Base-by-base conservation (phyloP, 37 sponge, comb jelly and placozoan species). In the Corticium candelabrum region DNA sequence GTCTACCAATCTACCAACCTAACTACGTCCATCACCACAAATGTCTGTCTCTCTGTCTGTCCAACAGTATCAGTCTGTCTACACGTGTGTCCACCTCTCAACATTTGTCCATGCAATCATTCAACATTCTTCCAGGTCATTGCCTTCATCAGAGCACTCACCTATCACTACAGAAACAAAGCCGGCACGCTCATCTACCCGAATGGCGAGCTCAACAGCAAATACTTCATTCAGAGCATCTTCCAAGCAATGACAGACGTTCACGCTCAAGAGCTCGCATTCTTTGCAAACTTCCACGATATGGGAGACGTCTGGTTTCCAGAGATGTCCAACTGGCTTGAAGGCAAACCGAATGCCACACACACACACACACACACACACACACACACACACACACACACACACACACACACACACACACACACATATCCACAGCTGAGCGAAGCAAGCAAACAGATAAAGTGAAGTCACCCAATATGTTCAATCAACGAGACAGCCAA, bases 391-490 rank as follows among this genome's bases (percentile, higher is more conserved):
- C 74, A 74, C 36, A 3, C 74, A 74, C 67, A 77, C 35, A 3
- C 67, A 43, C 67, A 77, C 3, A 77, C 34, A 3, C 62, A 77
- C 41, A 50, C 67, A 77, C 67, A 50, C 78, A 77, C 40, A 3
- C 77, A 76, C 31, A 40, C 21, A 76, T 33, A 40, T n/a, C n/a
- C n/a, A n/a, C n/a, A n/a, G n/a, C n/a, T n/a, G n/a, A n/a, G n/a
- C n/a, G n/a, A n/a, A n/a, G n/a, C n/a, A n/a, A n/a, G n/a, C n/a
- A n/a, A n/a, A n/a, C n/a, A n/a, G n/a, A n/a, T n/a, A n/a, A n/a
- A n/a, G n/a, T n/a, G n/a, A n/a, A n/a, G n/a, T n/a, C n/a, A n/a
- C n/a, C n/a, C n/a, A n/a, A n/a, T n/a, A n/a, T n/a, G n/a, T n/a
- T n/a, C n/a, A n/a, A n/a, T n/a, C n/a, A n/a, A n/a, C n/a, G n/a